Conservation (phyloP, 2,888 invertebrate species). For the Piscicola geometra region DNA sequence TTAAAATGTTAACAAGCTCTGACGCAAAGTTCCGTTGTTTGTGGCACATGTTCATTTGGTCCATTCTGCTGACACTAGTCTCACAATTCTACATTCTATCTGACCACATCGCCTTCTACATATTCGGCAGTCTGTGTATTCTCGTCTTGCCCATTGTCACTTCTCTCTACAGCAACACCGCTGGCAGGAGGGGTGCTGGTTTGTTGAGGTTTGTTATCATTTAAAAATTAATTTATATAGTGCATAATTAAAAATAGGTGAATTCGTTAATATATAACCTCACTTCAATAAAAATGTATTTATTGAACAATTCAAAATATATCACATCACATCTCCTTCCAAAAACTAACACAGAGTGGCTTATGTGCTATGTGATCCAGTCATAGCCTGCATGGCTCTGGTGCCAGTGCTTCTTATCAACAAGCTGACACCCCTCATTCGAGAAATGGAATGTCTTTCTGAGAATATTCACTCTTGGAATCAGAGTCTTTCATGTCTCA, state of each 20-base stretch:
- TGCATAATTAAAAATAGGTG: too few relatives aligned
- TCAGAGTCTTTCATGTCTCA: too few relatives aligned
- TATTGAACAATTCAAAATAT: too few relatives aligned
- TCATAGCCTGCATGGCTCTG: slow-evolving; percentile 42
- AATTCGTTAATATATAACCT: too few relatives aligned
- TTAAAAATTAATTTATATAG: too few relatives aligned
- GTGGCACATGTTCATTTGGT: slow-evolving; percentile 46
- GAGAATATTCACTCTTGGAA: slow-evolving; percentile 20
- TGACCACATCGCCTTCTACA: slow-evolving; percentile 44
- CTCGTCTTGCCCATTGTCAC: slow-evolving; percentile 43
- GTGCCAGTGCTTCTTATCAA: slow-evolving; percentile 42
- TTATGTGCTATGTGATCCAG: slow-evolving; percentile 44
- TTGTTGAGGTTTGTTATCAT: slow-evolving; percentile 41
- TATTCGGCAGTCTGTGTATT: slow-evolving; percentile 42
- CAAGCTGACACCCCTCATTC: slow-evolving; percentile 39
- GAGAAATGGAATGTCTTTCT: slow-evolving; percentile 35
- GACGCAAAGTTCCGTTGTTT: slow-evolving; percentile 45
- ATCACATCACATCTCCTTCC: too few relatives aligned
- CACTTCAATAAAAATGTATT: too few relatives aligned
- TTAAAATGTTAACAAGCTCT: slow-evolving; percentile 42
- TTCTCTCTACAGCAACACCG: slow-evolving; percentile 44
- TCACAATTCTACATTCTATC: slow-evolving; percentile 42
- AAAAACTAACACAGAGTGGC: too few relatives aligned
- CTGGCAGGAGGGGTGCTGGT: slow-evolving; percentile 41
- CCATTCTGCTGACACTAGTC: slow-evolving; percentile 43